A percentile compares a stretch with the other conserved stretches of the same genome.
These are phyloP conservation scores for Tridacna gigas DNA, from an alignment of 2,888 invertebrate genomes.

Conservation along the genomic window DNA sequence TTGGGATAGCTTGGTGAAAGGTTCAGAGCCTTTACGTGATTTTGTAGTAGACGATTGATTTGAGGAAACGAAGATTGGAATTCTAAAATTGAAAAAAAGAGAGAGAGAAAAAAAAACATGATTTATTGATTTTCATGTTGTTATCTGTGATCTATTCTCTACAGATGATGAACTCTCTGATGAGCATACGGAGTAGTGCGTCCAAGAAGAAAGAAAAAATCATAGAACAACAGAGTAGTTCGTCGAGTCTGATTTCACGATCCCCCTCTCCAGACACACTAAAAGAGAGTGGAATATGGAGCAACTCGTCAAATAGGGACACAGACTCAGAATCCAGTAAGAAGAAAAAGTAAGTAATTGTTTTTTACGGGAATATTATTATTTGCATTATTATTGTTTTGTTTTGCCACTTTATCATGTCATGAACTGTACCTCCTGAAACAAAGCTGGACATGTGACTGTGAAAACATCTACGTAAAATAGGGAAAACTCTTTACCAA, in stretches of 20 bases:
- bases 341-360: constrained; percentile 53
- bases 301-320: constrained; percentile 64
- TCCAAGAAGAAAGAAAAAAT: constrained; percentile 93
- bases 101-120: neutral
- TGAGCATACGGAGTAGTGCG: constrained; percentile 84
- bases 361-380: neutral
- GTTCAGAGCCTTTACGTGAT: too few species aligned
- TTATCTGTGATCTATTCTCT: constrained; percentile 18
- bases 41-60: too few species aligned
- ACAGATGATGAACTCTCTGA: constrained; percentile 82
- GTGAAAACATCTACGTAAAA: too few species aligned
- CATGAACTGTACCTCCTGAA: neutral
- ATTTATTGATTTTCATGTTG: neutral
- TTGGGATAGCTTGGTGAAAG: too few species aligned
- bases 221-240: constrained; percentile 89
- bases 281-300: constrained; percentile 79
- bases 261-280: constrained; percentile 70
- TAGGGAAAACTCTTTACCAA: too few species aligned
- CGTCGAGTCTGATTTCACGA: constrained; percentile 70
- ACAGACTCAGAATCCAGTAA: constrained; percentile 62
- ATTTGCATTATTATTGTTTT: neutral
- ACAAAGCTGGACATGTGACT: too few species aligned
- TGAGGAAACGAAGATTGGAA: too few species aligned
- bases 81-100: too few species aligned
- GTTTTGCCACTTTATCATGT: neutral